These are phyloP conservation scores for Halcyon badia DNA, from an alignment of 2,797 vertebrate genomes.

Conservation along the genomic window DNA sequence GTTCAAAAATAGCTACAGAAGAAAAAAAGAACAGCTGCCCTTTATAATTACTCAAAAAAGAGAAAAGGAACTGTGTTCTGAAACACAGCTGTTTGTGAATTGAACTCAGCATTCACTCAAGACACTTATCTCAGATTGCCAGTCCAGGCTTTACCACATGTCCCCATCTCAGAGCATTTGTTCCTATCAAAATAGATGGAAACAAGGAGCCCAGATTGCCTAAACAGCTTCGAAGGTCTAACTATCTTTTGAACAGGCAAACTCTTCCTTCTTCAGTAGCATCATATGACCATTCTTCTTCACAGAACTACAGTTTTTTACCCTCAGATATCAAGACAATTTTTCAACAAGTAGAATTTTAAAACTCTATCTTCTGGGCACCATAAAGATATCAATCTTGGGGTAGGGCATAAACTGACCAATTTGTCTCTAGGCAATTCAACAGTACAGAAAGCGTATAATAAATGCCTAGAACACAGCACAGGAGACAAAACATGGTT, in stretches of 20 bases:
- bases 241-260: background rate
- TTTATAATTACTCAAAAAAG: background rate
- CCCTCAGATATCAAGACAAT: background rate
- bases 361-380: background rate
- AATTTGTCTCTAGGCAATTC: background rate
- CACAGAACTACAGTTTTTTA: background rate
- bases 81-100: constrained; percentile 11
- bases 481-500: background rate
- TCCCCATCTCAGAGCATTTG: background rate
- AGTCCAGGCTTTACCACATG: background rate
- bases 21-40: background rate
- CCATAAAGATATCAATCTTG: background rate
- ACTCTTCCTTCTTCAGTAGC: background rate
- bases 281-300: fast-evolving
- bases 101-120: background rate
- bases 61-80: background rate
- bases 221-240: background rate
- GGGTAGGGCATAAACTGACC: background rate
- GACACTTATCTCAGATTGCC: background rate
- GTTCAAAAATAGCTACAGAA: background rate
- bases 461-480: background rate
- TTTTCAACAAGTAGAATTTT: background rate
- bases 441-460: background rate
- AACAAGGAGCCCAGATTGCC: background rate
- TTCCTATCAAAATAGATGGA: background rate